These are phyloP conservation scores for Apantesis nais DNA, from an alignment of 2,888 invertebrate species.

Conservation along the genomic window DNA sequence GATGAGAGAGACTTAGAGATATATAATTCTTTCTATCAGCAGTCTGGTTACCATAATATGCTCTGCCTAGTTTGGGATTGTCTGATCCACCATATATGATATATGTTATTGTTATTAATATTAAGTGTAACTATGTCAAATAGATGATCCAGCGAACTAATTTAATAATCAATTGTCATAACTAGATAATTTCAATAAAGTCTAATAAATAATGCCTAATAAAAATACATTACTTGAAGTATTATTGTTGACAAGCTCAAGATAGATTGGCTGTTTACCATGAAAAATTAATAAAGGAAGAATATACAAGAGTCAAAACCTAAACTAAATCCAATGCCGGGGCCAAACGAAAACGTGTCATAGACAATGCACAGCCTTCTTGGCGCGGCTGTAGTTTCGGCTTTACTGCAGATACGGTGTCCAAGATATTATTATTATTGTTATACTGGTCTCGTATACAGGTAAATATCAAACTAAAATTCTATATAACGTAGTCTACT, in stretches of 20 bases:
- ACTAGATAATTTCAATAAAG: too few species aligned
- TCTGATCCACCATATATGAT: too few species aligned
- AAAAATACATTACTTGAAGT: conserved; percentile 41
- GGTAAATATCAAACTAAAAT: conserved; percentile 55
- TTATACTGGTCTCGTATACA: conserved; percentile 71
- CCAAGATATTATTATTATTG: too few species aligned
- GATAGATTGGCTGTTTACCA: conserved; percentile 46
- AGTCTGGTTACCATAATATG: too few species aligned
- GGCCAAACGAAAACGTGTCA: conserved; percentile 63
- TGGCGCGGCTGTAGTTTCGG: conserved; percentile 74
- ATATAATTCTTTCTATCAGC: too few species aligned
- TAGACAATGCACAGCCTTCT: conserved; percentile 82
- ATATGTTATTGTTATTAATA: too few species aligned
- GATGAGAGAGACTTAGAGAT: too few species aligned
- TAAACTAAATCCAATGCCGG: conserved; percentile 74
- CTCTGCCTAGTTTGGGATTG: too few species aligned
- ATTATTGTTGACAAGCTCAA: conserved; percentile 26
- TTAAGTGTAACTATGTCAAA: too few species aligned
- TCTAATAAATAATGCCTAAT: conserved; percentile 58
- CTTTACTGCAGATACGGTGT: conserved; percentile 77
- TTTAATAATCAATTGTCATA: too few species aligned
- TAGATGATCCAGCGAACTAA: too few species aligned
- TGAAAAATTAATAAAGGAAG: conserved; percentile 66
- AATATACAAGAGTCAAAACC: conserved; percentile 41
- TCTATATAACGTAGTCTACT: too few species aligned